A percentile compares a stretch with the other conserved stretches of the same genome.
These are phyloP conservation scores for Delphinus delphis DNA, from an alignment of 2,113 vertebrate genomes.

Conservation along the genomic window DNA sequence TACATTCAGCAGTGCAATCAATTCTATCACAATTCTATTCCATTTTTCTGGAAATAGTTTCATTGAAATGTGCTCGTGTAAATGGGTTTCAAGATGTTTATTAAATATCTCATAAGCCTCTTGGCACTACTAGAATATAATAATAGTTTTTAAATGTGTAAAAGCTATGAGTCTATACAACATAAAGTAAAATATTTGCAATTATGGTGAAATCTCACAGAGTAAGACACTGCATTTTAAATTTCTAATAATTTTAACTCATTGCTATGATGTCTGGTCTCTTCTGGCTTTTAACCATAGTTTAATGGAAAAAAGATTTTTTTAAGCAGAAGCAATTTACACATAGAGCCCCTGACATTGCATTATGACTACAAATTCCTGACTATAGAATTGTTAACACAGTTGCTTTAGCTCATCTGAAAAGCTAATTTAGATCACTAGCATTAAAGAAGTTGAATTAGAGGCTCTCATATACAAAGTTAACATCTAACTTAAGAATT, in stretches of 20 bases:
- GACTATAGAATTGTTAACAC: background rate
- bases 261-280: background rate
- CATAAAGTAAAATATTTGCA: constrained; percentile 1
- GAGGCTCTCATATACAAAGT: background rate
- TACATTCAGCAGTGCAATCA: background rate
- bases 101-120: background rate
- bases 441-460: background rate
- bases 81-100: constrained; percentile 32
- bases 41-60: constrained; percentile 20
- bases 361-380: background rate
- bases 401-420: background rate
- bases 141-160: constrained; percentile 31
- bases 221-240: background rate
- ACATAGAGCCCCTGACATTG: background rate
- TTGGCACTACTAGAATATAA: background rate
- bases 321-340: background rate
- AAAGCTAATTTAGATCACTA: background rate
- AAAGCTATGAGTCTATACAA: background rate
- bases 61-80: constrained; percentile 19
- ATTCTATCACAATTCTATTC: background rate
- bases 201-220: background rate
- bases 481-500: background rate
- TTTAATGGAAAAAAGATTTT: background rate
- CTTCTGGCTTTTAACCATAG: background rate
- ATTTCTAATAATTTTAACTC: background rate